Evolutionary conservation across 64 coral and sea anemone species (phyloP).

Genomic region (Anthopleura sola): DNA sequence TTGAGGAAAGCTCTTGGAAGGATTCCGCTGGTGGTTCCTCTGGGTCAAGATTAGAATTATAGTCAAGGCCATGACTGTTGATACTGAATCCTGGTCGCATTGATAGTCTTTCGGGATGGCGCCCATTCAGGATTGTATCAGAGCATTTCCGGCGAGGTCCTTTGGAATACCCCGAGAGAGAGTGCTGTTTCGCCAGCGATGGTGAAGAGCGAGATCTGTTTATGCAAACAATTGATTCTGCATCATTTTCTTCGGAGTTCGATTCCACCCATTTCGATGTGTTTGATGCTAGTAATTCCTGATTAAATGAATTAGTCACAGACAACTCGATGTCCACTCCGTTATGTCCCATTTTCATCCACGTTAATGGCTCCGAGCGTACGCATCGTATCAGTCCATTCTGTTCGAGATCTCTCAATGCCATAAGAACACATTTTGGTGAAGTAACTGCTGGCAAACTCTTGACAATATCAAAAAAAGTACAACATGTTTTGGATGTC

Average conservation of each 20-base stretch:
- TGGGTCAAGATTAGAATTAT: neutral
- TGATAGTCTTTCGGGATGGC: neutral
- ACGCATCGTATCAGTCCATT: neutral
- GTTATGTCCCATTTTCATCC: neutral
- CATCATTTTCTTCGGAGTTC: neutral
- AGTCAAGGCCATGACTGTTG: neutral
- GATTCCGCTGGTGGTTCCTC: neutral
- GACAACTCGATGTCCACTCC: neutral
- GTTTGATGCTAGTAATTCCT: neutral
- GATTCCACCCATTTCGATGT: neutral
- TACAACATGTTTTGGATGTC: neutral
- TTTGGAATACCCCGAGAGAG: neutral
- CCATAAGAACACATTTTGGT: neutral
- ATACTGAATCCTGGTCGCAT: neutral
- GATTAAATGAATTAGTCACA: neutral
- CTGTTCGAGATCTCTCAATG: neutral
- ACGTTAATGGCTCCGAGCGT: neutral
- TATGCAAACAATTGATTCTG: neutral
- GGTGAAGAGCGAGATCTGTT: neutral
- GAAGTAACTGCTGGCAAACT: constrained; percentile 10
- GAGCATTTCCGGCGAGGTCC: neutral
- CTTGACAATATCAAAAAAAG: neutral
- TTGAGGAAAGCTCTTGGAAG: neutral
- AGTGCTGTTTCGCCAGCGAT: neutral
- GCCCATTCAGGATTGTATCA: neutral